A percentile compares a stretch with the other conserved stretches of the same genome.
Evolutionary conservation across 2,888 invertebrate genomes (phyloP).

Genomic region (Chrysolina americana): DNA sequence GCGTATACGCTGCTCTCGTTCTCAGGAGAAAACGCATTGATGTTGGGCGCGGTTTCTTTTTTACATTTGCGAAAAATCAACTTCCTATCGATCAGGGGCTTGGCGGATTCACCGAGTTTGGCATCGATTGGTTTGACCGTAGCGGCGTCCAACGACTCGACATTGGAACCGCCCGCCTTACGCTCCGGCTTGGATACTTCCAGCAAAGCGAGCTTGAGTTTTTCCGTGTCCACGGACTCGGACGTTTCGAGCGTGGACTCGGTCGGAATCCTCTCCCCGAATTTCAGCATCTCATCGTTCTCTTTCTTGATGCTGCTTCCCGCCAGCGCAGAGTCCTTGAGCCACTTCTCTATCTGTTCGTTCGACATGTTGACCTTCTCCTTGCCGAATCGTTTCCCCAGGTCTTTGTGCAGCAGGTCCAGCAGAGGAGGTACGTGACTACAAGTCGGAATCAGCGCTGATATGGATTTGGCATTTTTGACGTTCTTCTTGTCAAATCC

Average conservation of each 20-base stretch:
- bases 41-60: conserved; percentile 67
- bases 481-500: conserved; percentile 59
- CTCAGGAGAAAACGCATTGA: conserved; percentile 77
- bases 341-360: conserved; percentile 80
- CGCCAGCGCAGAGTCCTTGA: conserved; percentile 68
- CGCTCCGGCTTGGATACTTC: conserved; percentile 42
- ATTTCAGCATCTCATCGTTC: conserved; percentile 66
- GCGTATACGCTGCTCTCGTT: conserved; percentile 82
- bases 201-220: conserved; percentile 53
- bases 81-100: conserved; percentile 68
- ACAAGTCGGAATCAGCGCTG: conserved; percentile 29
- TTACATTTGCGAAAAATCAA: conserved; percentile 75
- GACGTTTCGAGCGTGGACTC: conserved; percentile 58
- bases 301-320: conserved; percentile 64
- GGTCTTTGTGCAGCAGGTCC: conserved; percentile 66
- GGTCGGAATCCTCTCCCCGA: conserved; percentile 64
- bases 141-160: conserved; percentile 9
- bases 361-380: conserved; percentile 80
- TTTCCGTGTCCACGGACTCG: conserved; percentile 54
- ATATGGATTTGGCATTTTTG: conserved; percentile 37
- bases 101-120: conserved; percentile 32
- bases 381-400: conserved; percentile 70
- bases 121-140: conserved; percentile 27
- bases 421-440: conserved; percentile 57
- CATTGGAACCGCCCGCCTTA: conserved; percentile 22